Conservation (phyloP, 2,113 vertebrate genomes). For the Phalacrocorax carbo region DNA sequence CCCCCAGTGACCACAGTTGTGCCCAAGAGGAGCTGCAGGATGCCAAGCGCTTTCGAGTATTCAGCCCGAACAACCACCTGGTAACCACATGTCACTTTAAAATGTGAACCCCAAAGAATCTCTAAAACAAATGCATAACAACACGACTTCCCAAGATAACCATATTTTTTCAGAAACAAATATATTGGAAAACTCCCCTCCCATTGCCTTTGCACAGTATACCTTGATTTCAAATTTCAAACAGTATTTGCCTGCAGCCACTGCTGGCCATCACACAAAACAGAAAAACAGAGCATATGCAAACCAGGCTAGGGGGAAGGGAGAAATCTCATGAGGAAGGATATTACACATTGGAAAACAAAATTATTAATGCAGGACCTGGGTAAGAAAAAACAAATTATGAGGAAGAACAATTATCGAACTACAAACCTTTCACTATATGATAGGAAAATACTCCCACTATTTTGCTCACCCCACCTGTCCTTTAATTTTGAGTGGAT, state of each 20-base stretch:
- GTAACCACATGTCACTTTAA: neutral
- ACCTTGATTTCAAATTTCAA: neutral
- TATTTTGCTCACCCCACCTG: neutral
- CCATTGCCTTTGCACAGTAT: neutral
- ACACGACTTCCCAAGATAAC: neutral
- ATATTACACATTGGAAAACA: neutral
- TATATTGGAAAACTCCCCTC: neutral
- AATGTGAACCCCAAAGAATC: neutral
- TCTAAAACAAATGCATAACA: neutral
- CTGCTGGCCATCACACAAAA: neutral
- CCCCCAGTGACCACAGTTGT: neutral
- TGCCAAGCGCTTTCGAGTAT: neutral
- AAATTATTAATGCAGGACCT: neutral
- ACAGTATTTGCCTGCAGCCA: neutral
- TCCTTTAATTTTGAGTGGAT: neutral
- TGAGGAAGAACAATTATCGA: neutral
- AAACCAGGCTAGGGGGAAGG: neutral
- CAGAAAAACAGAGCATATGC: neutral
- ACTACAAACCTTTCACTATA: neutral
- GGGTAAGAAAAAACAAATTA: neutral
- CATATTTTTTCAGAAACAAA: neutral
- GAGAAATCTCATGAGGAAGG: neutral
- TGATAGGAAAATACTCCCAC: neutral
- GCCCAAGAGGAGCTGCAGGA: neutral
- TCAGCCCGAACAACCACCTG: neutral